Evolutionary conservation across 2,113 vertebrate species (phyloP), one percentile per base, ranked within the genome.

Genomic region (Spea bombifrons): DNA sequence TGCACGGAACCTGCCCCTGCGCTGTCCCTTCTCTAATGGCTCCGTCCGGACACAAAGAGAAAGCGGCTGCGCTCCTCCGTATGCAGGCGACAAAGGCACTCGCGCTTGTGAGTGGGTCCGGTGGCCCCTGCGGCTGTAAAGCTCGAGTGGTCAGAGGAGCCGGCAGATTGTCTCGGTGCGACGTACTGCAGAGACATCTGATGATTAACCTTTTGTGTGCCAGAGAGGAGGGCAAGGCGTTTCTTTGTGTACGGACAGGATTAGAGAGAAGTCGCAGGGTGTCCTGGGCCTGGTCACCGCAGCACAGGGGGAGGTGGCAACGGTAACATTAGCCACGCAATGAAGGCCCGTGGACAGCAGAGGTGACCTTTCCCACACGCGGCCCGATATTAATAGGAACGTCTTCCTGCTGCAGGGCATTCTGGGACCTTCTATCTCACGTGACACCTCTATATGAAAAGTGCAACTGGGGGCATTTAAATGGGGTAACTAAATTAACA

Each of bases 301-400:
- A 59, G 55, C 4, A 13, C 10, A 30, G 30, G 30, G 30, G 30
- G 30, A 30, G 30, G 30, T 30, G 30, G 55, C 55, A 52, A 13
- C 55, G 1, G 30, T 30, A 12, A 13, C 4, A 59, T 59, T 59
- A 8, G 4, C 63, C n/a, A 44, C 65, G 53, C 55, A 9, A 71
- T 65, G 66, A 71, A 55, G 69, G 57, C 64, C 49, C 64, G 64
- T 15, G 64, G 64, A 73, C 63, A 73, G 71, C 71, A 80, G 77
- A 73, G 71, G 63, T 80, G 77, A 80, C 77, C 77, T 80, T 80
- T 73, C 63, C 45, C 66, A 69, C 75, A 80, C 77, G 50, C 67
- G 71, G 71, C 71, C 61, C 15, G 77, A 73, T 80, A 80, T 80
- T 67, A 80, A 80, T 73, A 73, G 70, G 44, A 80, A 80, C 76